Percentiles rank a stretch among this genome's conserved stretches.
Evolutionary conservation across 2,888 invertebrate species (phyloP).

Genomic region (Chrysolina haemoptera): DNA sequence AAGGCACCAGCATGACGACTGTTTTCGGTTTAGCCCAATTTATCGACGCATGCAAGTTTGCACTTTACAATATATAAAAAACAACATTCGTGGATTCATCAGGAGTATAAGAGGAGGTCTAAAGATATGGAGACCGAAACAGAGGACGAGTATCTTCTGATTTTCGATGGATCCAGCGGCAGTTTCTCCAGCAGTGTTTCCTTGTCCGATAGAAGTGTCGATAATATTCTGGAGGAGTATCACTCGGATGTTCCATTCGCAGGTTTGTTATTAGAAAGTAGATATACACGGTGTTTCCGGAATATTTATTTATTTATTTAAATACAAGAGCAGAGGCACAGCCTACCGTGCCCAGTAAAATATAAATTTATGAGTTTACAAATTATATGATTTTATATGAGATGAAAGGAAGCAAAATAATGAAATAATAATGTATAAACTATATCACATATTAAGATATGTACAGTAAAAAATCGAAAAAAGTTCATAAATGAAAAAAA

Average conservation of each 20-base stretch:
- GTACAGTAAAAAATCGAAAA: too few species aligned
- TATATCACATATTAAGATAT: too few species aligned
- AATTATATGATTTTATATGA: too few species aligned
- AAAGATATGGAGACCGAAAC: conserved; percentile 90
- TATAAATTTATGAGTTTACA: too few species aligned
- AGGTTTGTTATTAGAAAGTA: conserved; percentile 71
- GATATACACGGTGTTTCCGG: too few species aligned
- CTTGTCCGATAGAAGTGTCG: conserved; percentile 83
- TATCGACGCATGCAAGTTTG: conserved; percentile 47
- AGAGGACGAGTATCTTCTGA: conserved; percentile 72
- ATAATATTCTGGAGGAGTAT: conserved; percentile 88
- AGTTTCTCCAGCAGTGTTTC: conserved; percentile 82
- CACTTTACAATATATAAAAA: conserved; percentile 45
- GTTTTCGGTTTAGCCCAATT: conserved; percentile 42
- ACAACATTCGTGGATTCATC: conserved; percentile 59
- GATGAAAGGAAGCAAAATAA: too few species aligned
- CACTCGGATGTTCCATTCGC: conserved; percentile 90
- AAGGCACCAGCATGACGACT: conserved; percentile 38
- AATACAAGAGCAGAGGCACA: too few species aligned
- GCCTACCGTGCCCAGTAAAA: too few species aligned
- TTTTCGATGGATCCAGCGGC: conserved; percentile 78
- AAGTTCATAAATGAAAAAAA: too few species aligned
- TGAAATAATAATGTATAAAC: too few species aligned
- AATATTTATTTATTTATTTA: too few species aligned
- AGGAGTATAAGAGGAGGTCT: conserved; percentile 89